Evolutionary conservation across 2,113 vertebrate genomes (phyloP).

Genomic region (Salvator merianae): DNA sequence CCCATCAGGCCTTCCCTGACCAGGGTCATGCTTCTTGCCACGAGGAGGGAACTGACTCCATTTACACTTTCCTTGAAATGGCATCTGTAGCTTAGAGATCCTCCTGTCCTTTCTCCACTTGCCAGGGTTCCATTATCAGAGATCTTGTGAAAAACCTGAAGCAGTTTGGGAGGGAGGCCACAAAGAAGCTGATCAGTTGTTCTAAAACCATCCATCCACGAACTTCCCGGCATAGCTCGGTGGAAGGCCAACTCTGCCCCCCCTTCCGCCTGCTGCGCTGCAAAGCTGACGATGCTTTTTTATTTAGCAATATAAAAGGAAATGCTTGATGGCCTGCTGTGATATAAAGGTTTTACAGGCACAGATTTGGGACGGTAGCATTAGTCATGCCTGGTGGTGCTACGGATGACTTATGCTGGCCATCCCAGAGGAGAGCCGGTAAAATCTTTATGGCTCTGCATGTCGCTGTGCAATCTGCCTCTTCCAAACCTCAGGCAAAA

Average conservation of each 20-base stretch:
- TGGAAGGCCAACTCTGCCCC: not conserved
- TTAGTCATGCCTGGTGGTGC: conserved; percentile 1
- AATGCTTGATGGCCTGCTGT: conserved; percentile 23
- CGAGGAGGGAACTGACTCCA: not conserved
- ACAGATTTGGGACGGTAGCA: conserved; percentile 5
- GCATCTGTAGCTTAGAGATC: not conserved
- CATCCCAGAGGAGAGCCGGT: conserved; percentile 13
- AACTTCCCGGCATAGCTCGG: not conserved
- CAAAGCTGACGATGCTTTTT: conserved; percentile 6
- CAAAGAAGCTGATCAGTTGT: not conserved
- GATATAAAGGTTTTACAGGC: conserved; percentile 19
- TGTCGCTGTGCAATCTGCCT: not conserved
- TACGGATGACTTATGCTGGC: conserved; percentile 4
- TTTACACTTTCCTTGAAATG: not conserved
- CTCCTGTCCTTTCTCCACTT: not conserved
- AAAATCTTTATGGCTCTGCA: conserved; percentile 7
- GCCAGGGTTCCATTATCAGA: not conserved
- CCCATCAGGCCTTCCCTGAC: too few species aligned
- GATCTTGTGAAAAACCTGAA: not conserved
- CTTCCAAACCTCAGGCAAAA: not conserved
- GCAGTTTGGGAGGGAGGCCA: too few species aligned
- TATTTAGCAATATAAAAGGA: conserved; percentile 25
- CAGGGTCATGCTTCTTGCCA: too few species aligned
- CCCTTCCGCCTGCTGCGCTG: not conserved
- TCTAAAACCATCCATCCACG: not conserved